Conservation (phyloP, 1,140 invertebrate species). For the Oedothorax gibbosus region DNA sequence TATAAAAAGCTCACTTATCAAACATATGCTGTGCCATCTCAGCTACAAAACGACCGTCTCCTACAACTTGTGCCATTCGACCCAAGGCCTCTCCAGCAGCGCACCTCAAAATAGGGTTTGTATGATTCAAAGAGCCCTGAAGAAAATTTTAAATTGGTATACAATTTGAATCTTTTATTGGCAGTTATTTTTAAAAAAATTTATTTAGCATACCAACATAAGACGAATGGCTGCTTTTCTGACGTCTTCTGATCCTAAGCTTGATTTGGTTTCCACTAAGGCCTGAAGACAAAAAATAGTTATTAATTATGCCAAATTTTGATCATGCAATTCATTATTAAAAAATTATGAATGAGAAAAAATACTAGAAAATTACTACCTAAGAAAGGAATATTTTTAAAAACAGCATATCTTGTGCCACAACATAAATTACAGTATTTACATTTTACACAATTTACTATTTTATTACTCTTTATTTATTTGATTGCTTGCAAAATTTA, state of each 20-base stretch:
- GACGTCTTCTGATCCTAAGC: conserved; percentile 89
- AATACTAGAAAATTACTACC: too few species aligned
- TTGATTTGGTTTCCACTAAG: conserved; percentile 86
- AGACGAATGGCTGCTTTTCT: conserved; percentile 85
- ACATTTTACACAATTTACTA: too few species aligned
- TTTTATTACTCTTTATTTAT: too few species aligned
- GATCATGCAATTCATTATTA: too few species aligned
- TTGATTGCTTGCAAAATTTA: too few species aligned
- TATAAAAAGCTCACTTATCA: conserved; percentile 73
- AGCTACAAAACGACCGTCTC: conserved; percentile 87
- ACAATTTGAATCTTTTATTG: not conserved
- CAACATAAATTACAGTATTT: too few species aligned
- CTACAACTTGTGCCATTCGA: conserved; percentile 87
- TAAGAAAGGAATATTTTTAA: too few species aligned
- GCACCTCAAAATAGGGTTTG: conserved; percentile 88
- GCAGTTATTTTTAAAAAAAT: not conserved
- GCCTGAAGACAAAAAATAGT: conserved; percentile 68
- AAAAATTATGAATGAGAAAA: too few species aligned
- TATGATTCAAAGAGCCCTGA: conserved; percentile 80
- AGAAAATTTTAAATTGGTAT: conserved; percentile 37
- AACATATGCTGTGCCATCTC: conserved; percentile 92
- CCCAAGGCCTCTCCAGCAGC: conserved; percentile 89
- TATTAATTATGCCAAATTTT: not conserved
- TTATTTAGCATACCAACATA: conserved; percentile 70
- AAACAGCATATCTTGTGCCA: too few species aligned